These are phyloP conservation scores for Phymanthus crucifer DNA, from an alignment of 92 coral and sea anemone species.

Conservation along the genomic window DNA sequence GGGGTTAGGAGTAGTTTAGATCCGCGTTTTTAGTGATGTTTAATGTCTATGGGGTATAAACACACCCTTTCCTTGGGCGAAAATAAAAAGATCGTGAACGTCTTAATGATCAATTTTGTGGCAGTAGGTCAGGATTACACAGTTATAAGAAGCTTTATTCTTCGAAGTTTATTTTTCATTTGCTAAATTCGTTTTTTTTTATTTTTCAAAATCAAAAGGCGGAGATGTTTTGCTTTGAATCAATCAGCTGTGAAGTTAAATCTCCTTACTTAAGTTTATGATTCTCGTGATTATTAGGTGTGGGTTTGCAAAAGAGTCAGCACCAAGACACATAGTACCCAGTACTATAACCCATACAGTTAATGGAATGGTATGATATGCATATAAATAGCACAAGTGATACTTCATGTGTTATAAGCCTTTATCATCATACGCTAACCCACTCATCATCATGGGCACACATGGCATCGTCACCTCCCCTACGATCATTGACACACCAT, in stretches of 20 bases:
- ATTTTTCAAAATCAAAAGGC: neutral
- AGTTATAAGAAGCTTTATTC: neutral
- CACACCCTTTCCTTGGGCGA: neutral
- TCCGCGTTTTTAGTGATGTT: neutral
- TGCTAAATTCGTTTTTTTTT: too few species aligned
- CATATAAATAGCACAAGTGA: neutral
- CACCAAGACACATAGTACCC: constrained; percentile 90
- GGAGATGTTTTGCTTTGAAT: too few species aligned
- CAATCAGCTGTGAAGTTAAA: too few species aligned
- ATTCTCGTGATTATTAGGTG: constrained; percentile 53
- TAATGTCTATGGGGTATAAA: neutral
- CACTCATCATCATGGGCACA: too few species aligned
- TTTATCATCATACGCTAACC: too few species aligned
- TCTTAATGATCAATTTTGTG: neutral
- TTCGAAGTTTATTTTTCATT: too few species aligned
- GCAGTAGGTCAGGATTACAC: neutral
- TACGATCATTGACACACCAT: too few species aligned
- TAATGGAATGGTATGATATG: constrained; percentile 83
- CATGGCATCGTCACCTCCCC: too few species aligned
- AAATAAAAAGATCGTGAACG: neutral
- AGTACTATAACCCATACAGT: constrained; percentile 79
- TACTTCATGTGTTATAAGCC: neutral
- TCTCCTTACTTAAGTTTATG: neutral
- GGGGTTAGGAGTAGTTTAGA: neutral
- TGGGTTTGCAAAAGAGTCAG: constrained; percentile 97